Evolutionary conservation across 2,888 invertebrate species (phyloP), one percentile per base, ranked within the genome.

Genomic region (Oscheius sp.): DNA sequence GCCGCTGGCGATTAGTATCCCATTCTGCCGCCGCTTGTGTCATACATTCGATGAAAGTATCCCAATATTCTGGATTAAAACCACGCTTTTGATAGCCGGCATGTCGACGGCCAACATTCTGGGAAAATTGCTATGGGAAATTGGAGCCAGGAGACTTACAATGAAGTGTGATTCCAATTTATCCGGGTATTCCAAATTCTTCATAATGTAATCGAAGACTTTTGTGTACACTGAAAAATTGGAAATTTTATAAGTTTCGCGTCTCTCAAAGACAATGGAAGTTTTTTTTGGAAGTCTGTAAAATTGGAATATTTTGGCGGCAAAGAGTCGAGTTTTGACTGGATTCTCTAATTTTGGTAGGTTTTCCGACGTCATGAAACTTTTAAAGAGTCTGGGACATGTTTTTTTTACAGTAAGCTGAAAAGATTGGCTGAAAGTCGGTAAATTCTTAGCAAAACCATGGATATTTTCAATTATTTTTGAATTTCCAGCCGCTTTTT

Each of bases 21-120:
- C 85, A 85, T 74, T 87, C 86, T 16, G 84, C 82, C 1, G 86
- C 85, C 0, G 86, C 81, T 71, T 86, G 84, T 1, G 84, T 81
- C 82, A 86, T 85, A 45, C 84, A 84, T 49, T 87, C 87, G 0
- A 86, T 83, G 64, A 87, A 87, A 2, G 89, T 82, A 87, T 89
- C 89, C 90, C 90, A 77, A 88, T 89, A 85, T 83, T 87, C 81
- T 70, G 89, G 69, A 83, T 88, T 76, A 84, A 89, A 86, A 7
- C 85, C 85, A 53, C 84, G 73, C 18, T 83, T 83, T 49, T 84
- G 81, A 74, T 85, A 79, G 49, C 78, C 78, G 6, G 83, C 84
- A 64, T 88, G 88, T 41, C 81, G 83, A 84, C 79, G 77, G 45
- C 87, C 87, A 1, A 86, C 79, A 12, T 80, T 76, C 83, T 84